Evolutionary conservation across 1,140 invertebrate species (phyloP).

Genomic region (Zaprionus capensis): DNA sequence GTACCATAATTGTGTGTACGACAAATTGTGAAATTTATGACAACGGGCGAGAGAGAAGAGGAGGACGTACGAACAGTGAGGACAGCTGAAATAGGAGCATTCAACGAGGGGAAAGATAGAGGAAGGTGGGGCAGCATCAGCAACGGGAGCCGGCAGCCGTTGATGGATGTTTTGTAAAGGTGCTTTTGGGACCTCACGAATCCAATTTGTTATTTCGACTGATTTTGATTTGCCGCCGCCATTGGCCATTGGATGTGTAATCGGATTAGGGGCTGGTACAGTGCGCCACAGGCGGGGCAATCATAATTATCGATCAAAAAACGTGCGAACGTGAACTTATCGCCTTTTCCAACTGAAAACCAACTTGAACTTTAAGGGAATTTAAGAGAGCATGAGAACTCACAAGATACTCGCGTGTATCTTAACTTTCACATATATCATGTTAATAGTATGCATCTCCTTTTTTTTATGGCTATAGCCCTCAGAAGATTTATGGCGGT

Average conservation of each 20-base stretch:
- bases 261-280: slow-evolving; percentile 30
- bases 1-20: slow-evolving; percentile 68
- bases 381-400: background rate
- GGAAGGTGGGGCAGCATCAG: background rate
- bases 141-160: background rate
- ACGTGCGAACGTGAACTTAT: slow-evolving; percentile 1
- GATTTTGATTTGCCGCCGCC: slow-evolving; percentile 42
- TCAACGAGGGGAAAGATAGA: background rate
- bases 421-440: background rate
- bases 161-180: slow-evolving; percentile 40
- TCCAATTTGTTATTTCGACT: slow-evolving; percentile 47
- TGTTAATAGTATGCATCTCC: background rate
- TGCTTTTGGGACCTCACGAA: slow-evolving; percentile 32
- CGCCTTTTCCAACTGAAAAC: background rate
- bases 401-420: background rate
- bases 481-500: slow-evolving; percentile 16
- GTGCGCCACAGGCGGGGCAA: slow-evolving; percentile 8
- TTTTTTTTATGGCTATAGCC: slow-evolving; percentile 19
- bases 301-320: slow-evolving; percentile 48
- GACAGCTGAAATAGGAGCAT: background rate
- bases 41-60: background rate
- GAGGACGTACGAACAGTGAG: background rate
- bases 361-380: background rate
- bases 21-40: slow-evolving; percentile 54
- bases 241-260: slow-evolving; percentile 25